A percentile compares a stretch with the other conserved stretches of the same genome.
These are phyloP conservation scores for Oryctes rhinoceros DNA, from an alignment of 1,140 invertebrate genomes.

Conservation along the genomic window DNA sequence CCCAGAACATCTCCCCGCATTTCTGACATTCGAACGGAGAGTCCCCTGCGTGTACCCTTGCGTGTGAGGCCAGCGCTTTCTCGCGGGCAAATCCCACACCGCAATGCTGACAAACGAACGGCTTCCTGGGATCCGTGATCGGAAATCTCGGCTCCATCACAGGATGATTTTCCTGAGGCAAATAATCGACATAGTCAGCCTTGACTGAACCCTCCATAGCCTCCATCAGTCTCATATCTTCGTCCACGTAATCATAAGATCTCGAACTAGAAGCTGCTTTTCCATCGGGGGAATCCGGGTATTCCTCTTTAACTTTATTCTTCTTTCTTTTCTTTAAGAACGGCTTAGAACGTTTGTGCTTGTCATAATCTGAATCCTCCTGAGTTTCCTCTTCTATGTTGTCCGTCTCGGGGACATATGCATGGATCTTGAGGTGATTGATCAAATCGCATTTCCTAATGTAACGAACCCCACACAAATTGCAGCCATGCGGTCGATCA, in stretches of 20 bases:
- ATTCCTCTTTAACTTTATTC: slow-evolving; percentile 55
- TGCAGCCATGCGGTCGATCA: slow-evolving; percentile 78
- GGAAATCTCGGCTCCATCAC: slow-evolving; percentile 66
- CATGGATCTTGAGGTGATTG: slow-evolving; percentile 83
- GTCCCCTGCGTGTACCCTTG: slow-evolving; percentile 75
- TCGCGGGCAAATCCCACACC: slow-evolving; percentile 81
- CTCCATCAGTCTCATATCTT: slow-evolving; percentile 62
- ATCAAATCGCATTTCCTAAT: slow-evolving; percentile 79
- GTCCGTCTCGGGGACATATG: slow-evolving; percentile 69
- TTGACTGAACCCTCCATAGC: slow-evolving; percentile 60
- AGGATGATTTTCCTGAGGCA: slow-evolving; percentile 56
- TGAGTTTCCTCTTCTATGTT: slow-evolving; percentile 56
- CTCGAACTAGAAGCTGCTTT: slow-evolving; percentile 51
- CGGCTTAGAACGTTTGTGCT: slow-evolving; percentile 43
- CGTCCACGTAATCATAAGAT: slow-evolving; percentile 62
- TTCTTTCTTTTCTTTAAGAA: slow-evolving; percentile 48
- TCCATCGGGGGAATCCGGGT: slow-evolving; percentile 47
- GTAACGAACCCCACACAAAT: slow-evolving; percentile 80
- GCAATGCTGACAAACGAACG: slow-evolving; percentile 82
- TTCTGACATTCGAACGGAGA: slow-evolving; percentile 78
- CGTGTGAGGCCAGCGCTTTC: slow-evolving; percentile 79
- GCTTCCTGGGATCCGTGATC: slow-evolving; percentile 75
- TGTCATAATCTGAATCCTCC: slow-evolving; percentile 51
- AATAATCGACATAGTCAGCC: slow-evolving; percentile 57
- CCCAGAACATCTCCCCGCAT: slow-evolving; percentile 83